Evolutionary conservation across 2,113 vertebrate genomes (phyloP).

Genomic region (Formicarius rufipectus): DNA sequence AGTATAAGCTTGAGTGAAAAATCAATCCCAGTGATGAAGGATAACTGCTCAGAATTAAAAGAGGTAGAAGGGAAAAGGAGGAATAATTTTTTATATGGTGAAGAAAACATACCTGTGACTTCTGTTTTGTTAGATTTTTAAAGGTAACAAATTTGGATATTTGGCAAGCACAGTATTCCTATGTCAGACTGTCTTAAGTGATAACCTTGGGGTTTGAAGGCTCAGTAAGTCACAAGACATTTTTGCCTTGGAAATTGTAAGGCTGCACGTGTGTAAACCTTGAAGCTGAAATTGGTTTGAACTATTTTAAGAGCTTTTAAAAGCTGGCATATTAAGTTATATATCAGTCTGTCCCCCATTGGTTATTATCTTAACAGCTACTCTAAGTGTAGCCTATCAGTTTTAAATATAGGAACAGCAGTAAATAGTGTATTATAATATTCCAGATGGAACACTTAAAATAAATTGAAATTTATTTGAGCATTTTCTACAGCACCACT

Average conservation of each 20-base stretch:
- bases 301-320: slow-evolving; percentile 33
- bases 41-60: neutral
- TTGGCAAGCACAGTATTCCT: neutral
- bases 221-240: neutral
- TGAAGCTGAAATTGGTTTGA: neutral
- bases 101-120: neutral
- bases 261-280: neutral
- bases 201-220: neutral
- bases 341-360: slow-evolving; percentile 23
- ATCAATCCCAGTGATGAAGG: neutral
- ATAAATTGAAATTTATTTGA: slow-evolving; percentile 37
- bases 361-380: slow-evolving; percentile 44
- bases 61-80: neutral
- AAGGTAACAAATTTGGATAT: neutral
- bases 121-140: neutral
- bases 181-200: neutral
- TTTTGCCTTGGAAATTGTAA: neutral
- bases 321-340: slow-evolving; percentile 1
- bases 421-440: slow-evolving; percentile 43
- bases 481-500: neutral
- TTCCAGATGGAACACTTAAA: slow-evolving; percentile 55
- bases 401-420: slow-evolving; percentile 48
- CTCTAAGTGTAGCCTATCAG: slow-evolving; percentile 44
- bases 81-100: neutral
- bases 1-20: neutral